phyloP scores from a whole-genome alignment of 2,113 vertebrate species.

The Vulpes ferrilata region DNA sequence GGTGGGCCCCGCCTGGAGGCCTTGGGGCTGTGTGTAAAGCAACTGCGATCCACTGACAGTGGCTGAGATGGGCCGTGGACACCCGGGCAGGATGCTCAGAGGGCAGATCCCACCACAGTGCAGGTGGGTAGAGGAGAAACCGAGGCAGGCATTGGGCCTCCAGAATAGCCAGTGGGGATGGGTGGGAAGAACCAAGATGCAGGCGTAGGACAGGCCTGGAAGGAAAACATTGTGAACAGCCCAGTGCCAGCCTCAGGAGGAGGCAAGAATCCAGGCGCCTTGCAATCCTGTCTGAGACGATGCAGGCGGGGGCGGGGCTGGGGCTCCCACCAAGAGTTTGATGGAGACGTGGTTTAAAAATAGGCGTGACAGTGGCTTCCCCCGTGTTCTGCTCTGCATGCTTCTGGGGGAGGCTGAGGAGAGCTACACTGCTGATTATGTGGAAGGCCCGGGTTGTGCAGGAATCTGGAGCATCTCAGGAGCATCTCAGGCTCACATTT shows the following conservation, averaged over 20 bases:
- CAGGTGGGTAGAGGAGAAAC: not conserved
- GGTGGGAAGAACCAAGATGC: not conserved
- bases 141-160: not conserved
- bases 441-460: not conserved
- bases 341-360: not conserved
- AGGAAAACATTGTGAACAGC: not conserved
- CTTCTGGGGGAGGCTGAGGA: not conserved
- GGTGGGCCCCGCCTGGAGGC: rapidly evolving
- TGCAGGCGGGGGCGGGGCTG: not conserved
- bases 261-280: rapidly evolving
- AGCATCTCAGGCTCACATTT: not conserved
- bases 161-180: not conserved
- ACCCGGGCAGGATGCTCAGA: no score
- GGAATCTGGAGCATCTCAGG: not conserved
- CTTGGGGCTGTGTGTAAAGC: not conserved
- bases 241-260: not conserved
- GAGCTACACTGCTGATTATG: rapidly evolving
- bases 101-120: not conserved
- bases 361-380: not conserved
- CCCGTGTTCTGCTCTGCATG: not conserved
- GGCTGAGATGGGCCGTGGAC: not conserved
- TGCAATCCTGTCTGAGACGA: no score
- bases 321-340: rapidly evolving
- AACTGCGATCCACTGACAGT: rapidly evolving
- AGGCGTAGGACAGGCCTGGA: not conserved